Evolutionary conservation across 2,797 vertebrate genomes (phyloP).

Genomic region (Lepus oiostolus): DNA sequence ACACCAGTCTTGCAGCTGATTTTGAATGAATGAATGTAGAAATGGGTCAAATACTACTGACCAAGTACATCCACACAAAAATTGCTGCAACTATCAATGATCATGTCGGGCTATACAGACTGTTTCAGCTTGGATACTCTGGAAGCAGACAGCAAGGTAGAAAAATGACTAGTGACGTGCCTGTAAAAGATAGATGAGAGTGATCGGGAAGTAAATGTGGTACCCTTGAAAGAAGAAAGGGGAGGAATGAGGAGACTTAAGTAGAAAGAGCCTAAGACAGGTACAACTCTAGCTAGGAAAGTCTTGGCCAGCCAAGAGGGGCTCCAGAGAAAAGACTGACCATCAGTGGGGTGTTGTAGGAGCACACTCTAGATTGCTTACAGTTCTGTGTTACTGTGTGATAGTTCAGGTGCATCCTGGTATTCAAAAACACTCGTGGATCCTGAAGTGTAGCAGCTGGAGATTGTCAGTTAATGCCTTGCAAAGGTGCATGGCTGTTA

Average conservation of each 20-base stretch:
- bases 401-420: not conserved
- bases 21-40: constrained; percentile 19
- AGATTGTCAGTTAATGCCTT: not conserved
- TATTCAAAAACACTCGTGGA: not conserved
- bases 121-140: not conserved
- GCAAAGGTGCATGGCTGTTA: too few relatives aligned
- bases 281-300: not conserved
- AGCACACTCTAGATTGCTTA: not conserved
- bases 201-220: not conserved
- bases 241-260: not conserved
- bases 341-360: fast-evolving
- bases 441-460: not conserved
- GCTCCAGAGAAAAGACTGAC: not conserved
- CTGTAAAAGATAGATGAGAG: not conserved
- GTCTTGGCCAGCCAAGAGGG: not conserved
- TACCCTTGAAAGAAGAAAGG: not conserved
- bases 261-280: not conserved
- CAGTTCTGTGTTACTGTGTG: not conserved
- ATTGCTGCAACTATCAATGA: not conserved
- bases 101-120: not conserved
- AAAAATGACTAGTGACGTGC: not conserved
- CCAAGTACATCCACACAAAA: not conserved
- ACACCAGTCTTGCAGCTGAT: not conserved
- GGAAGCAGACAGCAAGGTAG: not conserved
- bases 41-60: not conserved